Evolutionary conservation across 64 coral and sea anemone species (phyloP).

Genomic region (Dendronephthya gigantea): DNA sequence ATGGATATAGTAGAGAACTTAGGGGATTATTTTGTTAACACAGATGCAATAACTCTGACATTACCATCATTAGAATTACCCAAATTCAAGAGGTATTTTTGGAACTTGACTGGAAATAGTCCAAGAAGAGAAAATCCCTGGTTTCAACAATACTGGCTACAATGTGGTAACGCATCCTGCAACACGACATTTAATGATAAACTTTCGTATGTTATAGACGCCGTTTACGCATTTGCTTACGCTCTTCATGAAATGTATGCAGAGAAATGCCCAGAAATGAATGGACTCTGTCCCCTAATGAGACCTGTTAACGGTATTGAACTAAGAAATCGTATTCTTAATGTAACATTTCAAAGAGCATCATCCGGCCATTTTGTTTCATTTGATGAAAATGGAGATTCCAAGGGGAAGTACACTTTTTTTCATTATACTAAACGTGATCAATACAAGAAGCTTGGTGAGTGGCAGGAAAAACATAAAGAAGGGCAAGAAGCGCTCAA

Average conservation of each 20-base stretch:
- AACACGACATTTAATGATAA: constrained; percentile 47
- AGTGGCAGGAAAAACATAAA: not conserved
- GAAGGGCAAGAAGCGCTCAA: not conserved
- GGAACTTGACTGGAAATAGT: constrained; percentile 42
- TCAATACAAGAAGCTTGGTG: not conserved
- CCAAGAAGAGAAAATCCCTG: constrained; percentile 56
- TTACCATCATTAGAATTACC: constrained; percentile 5
- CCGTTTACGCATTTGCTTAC: constrained; percentile 62
- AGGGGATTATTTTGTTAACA: constrained; percentile 57
- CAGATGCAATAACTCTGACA: constrained; percentile 45
- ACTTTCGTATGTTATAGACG: constrained; percentile 69
- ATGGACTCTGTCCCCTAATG: not conserved
- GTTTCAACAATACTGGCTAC: constrained; percentile 81
- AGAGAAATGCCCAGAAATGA: constrained; percentile 1
- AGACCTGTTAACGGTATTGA: not conserved
- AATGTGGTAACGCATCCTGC: constrained; percentile 18
- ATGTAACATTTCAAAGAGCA: not conserved
- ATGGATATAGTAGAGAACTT: constrained; percentile 39
- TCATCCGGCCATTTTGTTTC: not conserved
- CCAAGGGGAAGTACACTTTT: not conserved
- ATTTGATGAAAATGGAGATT: not conserved
- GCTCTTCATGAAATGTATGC: constrained; percentile 52
- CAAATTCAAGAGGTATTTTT: constrained; percentile 54
- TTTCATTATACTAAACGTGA: not conserved
- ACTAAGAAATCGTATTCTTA: not conserved